Conservation (phyloP, 2,113 vertebrate genomes). For the Numida meleagris region DNA sequence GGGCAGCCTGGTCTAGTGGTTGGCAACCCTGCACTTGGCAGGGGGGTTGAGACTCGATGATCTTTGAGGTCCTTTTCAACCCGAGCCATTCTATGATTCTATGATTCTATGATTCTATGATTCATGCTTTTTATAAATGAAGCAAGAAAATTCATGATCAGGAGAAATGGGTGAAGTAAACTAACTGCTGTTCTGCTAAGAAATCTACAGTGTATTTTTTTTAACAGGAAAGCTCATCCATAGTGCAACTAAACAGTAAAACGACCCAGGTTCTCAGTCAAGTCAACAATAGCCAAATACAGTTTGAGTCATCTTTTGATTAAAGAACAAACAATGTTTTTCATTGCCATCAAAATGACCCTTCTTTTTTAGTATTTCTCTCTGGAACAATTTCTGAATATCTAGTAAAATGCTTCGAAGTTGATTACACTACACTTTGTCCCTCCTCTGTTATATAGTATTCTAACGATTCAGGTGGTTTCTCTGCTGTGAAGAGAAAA, state of each 20-base stretch:
- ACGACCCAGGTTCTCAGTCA: neutral
- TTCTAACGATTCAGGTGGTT: neutral
- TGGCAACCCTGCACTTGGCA: no score
- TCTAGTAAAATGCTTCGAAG: conserved; percentile 14
- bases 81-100: no score
- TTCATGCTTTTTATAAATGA: neutral
- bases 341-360: conserved; percentile 12
- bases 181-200: neutral
- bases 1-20: no score
- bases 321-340: neutral
- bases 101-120: no score
- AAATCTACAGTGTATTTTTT: neutral
- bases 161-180: neutral
- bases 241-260: neutral
- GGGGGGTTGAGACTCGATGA: no score
- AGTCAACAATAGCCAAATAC: neutral
- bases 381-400: conserved; percentile 14
- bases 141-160: neutral
- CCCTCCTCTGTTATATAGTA: neutral
- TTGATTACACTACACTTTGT: conserved; percentile 13
- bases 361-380: neutral
- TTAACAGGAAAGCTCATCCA: neutral
- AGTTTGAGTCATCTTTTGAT: neutral
- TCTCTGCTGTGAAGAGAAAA: conserved; percentile 30
- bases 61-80: no score